Conservation (phyloP, 1,140 invertebrate species). For the Sycophaga agraensis region DNA sequence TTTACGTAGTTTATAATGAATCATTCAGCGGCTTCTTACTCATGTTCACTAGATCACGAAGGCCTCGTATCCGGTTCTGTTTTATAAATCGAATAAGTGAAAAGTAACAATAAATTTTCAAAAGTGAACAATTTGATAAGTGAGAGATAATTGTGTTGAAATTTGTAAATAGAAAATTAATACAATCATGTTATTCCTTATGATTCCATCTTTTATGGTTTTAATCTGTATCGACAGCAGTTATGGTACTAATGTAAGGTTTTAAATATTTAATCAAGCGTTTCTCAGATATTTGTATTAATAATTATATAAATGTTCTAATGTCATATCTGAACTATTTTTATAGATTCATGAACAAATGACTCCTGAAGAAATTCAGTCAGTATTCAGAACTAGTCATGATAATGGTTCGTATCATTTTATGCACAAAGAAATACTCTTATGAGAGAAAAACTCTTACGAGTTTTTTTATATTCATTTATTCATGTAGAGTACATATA, state of each 20-base stretch:
- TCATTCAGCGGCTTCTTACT: not conserved
- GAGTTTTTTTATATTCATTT: too few species aligned
- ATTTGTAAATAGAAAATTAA: too few species aligned
- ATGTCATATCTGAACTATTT: not conserved
- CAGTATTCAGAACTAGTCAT: conserved; percentile 17
- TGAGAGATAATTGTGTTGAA: too few species aligned
- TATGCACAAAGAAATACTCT: not conserved
- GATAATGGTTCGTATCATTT: conserved; percentile 16
- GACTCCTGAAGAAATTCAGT: conserved; percentile 22
- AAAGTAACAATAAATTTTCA: too few species aligned
- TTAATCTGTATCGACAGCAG: not conserved
- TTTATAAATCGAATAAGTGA: too few species aligned
- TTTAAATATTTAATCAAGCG: too few species aligned
- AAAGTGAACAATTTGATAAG: too few species aligned
- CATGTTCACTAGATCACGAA: conserved; percentile 2
- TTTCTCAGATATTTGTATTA: too few species aligned
- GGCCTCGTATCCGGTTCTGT: not conserved
- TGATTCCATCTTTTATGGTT: not conserved
- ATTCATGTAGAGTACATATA: too few species aligned
- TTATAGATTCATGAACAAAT: conserved; percentile 29
- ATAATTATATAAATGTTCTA: not conserved
- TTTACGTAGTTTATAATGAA: conserved; percentile 3
- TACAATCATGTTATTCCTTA: not conserved
- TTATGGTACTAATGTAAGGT: not conserved
- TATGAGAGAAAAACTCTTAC: not conserved